These are phyloP conservation scores for Thalassaphorura encarpata DNA, from an alignment of 1,140 invertebrate genomes.

Conservation along the genomic window DNA sequence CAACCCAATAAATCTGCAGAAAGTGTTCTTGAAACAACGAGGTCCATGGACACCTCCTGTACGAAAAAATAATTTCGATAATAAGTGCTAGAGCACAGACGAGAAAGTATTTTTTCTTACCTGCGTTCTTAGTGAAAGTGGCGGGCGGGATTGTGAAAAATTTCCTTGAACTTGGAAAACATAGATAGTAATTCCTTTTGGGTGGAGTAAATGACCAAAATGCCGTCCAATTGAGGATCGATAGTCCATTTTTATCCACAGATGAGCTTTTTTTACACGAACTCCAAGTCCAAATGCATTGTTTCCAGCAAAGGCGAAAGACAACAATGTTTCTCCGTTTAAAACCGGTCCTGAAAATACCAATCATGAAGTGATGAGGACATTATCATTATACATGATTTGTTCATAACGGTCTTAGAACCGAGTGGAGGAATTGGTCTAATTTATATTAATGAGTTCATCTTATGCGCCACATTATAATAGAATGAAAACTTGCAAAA, in stretches of 20 bases:
- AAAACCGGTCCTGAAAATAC: conserved; percentile 67
- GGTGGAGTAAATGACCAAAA: conserved; percentile 35
- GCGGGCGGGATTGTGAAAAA: conserved; percentile 7
- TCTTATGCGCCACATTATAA: no score
- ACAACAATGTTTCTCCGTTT: conserved; percentile 70
- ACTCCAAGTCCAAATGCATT: conserved; percentile 41
- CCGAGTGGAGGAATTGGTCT: no score
- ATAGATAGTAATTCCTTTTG: conserved; percentile 25
- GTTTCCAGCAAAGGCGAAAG: conserved; percentile 60
- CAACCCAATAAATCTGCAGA: conserved; percentile 59
- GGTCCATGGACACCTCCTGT: conserved; percentile 34
- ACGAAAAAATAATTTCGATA: conserved; percentile 9
- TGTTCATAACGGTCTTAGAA: no score
- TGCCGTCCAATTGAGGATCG: conserved; percentile 38
- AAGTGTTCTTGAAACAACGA: conserved; percentile 52
- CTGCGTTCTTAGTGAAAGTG: not conserved
- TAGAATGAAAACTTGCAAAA: no score
- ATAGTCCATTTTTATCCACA: conserved; percentile 62
- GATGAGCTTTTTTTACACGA: conserved; percentile 57
- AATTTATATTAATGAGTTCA: no score
- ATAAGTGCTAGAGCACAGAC: not conserved
- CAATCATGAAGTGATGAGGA: no score
- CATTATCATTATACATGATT: no score
- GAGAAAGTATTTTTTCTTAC: not conserved
- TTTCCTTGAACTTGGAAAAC: conserved; percentile 32